phyloP scores from a whole-genome alignment of 2,113 vertebrate species.

The Pelvicachromis taeniatus region DNA sequence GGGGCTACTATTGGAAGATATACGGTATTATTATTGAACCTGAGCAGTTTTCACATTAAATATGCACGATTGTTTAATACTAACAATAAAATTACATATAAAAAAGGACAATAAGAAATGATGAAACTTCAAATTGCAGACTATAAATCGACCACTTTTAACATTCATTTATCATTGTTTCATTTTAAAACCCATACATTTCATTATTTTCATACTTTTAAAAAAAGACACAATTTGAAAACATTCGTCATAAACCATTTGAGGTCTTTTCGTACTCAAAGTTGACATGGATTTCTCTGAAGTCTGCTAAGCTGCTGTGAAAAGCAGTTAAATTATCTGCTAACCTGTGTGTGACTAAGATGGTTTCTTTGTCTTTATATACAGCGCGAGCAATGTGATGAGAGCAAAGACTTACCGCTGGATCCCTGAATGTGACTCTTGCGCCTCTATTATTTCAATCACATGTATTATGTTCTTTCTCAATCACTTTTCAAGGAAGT shows the following conservation, averaged over 20 bases:
- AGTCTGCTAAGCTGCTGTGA: neutral
- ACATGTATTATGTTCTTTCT: conserved; percentile 3
- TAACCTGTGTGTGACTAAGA: neutral
- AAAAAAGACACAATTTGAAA: neutral
- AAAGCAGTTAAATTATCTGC: neutral
- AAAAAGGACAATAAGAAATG: neutral
- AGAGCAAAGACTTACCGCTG: neutral
- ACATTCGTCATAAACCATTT: neutral
- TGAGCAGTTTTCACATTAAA: accelerated
- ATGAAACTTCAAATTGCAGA: neutral
- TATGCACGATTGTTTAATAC: neutral
- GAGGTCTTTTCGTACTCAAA: neutral
- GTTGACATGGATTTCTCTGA: neutral
- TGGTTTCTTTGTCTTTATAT: neutral
- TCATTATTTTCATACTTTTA: neutral
- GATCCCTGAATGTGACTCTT: neutral
- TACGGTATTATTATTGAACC: neutral
- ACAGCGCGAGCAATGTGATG: neutral
- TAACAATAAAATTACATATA: accelerated
- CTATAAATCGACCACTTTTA: neutral
- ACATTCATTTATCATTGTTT: neutral
- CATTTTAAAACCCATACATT: neutral
- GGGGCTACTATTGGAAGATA: too few species aligned
- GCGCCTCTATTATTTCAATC: conserved; percentile 20
- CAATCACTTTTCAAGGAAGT: neutral